phyloP scores from a whole-genome alignment of 1,140 invertebrate species.

The Arion vulgaris region DNA sequence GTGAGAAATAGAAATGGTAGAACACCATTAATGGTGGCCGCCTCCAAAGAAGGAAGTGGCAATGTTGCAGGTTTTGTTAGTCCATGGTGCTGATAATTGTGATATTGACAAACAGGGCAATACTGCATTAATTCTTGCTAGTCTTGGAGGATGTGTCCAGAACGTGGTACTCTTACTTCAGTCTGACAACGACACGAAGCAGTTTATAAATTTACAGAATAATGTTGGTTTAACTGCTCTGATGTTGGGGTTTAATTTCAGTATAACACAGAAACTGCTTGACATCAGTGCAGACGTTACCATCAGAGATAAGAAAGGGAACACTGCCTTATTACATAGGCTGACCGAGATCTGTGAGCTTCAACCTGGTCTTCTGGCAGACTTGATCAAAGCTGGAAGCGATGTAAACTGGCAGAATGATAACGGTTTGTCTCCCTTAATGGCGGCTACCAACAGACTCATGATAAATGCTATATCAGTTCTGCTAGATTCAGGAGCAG shows the following conservation, averaged over 20 bases:
- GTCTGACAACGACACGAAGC: neutral
- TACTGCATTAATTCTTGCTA: neutral
- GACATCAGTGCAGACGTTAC: neutral
- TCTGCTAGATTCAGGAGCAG: neutral
- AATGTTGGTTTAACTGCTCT: neutral
- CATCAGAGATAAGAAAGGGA: neutral
- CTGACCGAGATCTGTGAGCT: neutral
- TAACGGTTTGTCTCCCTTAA: neutral
- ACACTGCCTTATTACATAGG: neutral
- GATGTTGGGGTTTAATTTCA: too few species aligned
- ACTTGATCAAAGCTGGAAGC: neutral
- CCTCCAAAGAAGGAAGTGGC: neutral
- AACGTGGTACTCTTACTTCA: neutral
- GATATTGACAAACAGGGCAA: neutral
- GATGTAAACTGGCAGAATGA: conserved; percentile 10
- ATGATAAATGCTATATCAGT: neutral
- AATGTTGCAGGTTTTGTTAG: neutral
- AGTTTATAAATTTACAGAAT: neutral
- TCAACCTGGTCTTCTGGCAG: neutral
- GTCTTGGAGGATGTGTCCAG: neutral
- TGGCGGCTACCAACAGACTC: neutral
- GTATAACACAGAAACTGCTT: neutral
- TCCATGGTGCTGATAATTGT: neutral
- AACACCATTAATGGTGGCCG: conserved; percentile 8
- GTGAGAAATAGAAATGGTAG: neutral